Conservation (phyloP, 2,888 invertebrate genomes). For the Gandaritis pyraliata region DNA sequence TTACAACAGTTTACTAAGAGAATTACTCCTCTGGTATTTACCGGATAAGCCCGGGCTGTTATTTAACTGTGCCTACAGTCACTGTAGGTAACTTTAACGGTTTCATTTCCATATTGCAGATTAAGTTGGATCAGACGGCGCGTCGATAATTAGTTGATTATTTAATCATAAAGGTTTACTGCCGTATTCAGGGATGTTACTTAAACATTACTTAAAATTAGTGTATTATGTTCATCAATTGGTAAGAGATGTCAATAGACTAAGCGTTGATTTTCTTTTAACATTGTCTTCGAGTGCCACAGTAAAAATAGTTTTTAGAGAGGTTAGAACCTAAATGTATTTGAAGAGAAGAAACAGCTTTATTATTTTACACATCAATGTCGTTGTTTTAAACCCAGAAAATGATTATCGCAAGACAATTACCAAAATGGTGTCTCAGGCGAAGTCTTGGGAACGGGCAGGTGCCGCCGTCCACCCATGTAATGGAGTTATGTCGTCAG, state of each 20-base stretch:
- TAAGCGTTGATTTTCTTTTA: too few relatives aligned
- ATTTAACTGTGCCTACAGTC: conserved; percentile 16
- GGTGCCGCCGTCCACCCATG: conserved; percentile 37
- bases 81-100: conserved; percentile 16
- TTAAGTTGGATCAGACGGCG: conserved; percentile 35
- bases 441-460: conserved; percentile 30
- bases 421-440: conserved; percentile 9
- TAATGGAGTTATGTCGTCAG: conserved; percentile 38
- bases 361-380: background rate
- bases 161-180: background rate
- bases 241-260: too few relatives aligned
- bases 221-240: too few relatives aligned
- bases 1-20: too few relatives aligned
- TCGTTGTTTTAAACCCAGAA: too few relatives aligned
- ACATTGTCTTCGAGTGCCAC: too few relatives aligned
- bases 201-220: too few relatives aligned
- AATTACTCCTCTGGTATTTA: conserved; percentile 39
- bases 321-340: too few relatives aligned
- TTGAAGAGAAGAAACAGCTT: too few relatives aligned
- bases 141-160: conserved; percentile 22
- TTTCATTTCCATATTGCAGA: conserved; percentile 46
- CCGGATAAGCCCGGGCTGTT: conserved; percentile 35
- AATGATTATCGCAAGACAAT: conserved; percentile 9
- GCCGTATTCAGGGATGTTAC: background rate
- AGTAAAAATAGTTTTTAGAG: too few relatives aligned